Percentiles rank a stretch among this genome's conserved stretches.
Conservation (phyloP, 2,797 vertebrate species). For the Pyrrhura leucotis region DNA sequence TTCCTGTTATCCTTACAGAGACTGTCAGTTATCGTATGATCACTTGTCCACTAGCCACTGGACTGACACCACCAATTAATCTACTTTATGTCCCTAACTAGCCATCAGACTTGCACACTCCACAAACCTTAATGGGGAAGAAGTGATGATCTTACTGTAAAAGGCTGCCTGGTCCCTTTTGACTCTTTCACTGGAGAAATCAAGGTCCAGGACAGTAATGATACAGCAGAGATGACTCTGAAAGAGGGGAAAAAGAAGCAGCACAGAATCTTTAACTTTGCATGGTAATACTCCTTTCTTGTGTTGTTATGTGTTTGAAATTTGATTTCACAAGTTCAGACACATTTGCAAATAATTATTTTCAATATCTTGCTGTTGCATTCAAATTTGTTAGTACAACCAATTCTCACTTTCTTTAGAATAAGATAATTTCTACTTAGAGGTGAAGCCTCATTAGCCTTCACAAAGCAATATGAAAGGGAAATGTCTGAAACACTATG, state of each 20-base stretch:
- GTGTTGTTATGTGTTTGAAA: not conserved
- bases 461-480: not conserved
- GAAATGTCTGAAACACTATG: not conserved
- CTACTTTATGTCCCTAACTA: not conserved
- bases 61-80: not conserved
- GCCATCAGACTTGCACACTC: not conserved
- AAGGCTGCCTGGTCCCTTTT: not conserved
- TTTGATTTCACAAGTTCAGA: not conserved
- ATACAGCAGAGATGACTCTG: not conserved
- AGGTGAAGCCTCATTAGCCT: constrained; percentile 25
- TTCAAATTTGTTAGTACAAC: not conserved
- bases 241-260: not conserved
- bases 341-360: not conserved
- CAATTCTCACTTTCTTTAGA: not conserved
- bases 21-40: not conserved
- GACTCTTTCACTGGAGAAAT: not conserved
- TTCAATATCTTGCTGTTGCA: not conserved
- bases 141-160: not conserved
- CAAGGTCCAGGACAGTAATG: not conserved
- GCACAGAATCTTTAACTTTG: not conserved
- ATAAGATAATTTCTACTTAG: not conserved
- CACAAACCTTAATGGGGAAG: not conserved
- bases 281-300: not conserved
- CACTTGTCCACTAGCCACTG: not conserved
- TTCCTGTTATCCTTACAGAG: not conserved